phyloP scores from a whole-genome alignment of 2,888 invertebrate genomes.

The Punctoribates punctum region DNA sequence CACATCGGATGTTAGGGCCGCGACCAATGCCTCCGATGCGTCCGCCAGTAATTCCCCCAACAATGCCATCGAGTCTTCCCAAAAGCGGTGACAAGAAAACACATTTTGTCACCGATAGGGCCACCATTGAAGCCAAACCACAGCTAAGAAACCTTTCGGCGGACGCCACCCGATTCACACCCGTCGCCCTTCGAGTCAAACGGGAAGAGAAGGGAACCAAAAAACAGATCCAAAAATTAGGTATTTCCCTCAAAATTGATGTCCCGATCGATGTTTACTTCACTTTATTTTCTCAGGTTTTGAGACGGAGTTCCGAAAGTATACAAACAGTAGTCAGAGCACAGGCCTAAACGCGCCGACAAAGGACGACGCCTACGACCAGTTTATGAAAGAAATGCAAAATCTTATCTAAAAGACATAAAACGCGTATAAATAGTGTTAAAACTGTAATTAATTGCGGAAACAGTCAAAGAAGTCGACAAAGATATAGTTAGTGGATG shows the following conservation, averaged over 20 bases:
- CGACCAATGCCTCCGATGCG: constrained; percentile 22
- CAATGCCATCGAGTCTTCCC: background rate
- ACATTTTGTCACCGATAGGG: constrained; percentile 51
- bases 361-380: constrained; percentile 96
- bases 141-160: constrained; percentile 89
- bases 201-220: constrained; percentile 65
- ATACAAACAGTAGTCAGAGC: constrained; percentile 23
- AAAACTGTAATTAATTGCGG: background rate
- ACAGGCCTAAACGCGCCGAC: constrained; percentile 58
- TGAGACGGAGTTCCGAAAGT: constrained; percentile 28
- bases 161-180: constrained; percentile 92
- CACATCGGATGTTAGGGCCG: constrained; percentile 12
- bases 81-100: constrained; percentile 50
- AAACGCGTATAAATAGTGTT: background rate
- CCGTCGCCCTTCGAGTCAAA: constrained; percentile 85
- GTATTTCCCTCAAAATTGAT: background rate
- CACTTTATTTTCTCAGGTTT: constrained; percentile 26
- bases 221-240: constrained; percentile 43
- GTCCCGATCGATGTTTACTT: constrained; percentile 17
- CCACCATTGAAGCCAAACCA: constrained; percentile 92
- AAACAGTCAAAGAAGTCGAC: background rate
- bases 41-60: constrained; percentile 3
- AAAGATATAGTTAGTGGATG: background rate
- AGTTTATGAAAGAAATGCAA: constrained; percentile 98
- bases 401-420: constrained; percentile 66